phyloP scores from a whole-genome alignment of 2,113 vertebrate species.

The Rhinogobius similis region DNA sequence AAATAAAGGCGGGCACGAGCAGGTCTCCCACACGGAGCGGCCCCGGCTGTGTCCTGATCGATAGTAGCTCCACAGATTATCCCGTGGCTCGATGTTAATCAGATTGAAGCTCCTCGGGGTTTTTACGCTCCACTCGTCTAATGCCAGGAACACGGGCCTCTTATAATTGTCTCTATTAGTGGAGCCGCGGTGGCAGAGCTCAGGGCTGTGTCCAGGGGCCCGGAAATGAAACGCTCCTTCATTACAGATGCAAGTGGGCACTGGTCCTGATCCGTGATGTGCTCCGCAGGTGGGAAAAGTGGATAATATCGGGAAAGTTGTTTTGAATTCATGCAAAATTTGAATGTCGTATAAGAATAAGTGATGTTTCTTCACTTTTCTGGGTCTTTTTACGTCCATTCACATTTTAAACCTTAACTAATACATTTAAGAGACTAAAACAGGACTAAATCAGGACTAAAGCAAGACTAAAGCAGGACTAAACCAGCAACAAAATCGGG shows the following conservation, averaged over 20 bases:
- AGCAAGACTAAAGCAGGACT: no score
- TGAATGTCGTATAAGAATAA: no score
- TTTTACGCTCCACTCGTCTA: conserved; percentile 65
- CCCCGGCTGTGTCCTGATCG: conserved; percentile 69
- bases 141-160: conserved; percentile 70
- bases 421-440: no score
- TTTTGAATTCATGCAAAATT: no score
- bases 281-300: no score
- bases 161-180: conserved; percentile 75
- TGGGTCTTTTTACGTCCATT: no score
- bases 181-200: conserved; percentile 46
- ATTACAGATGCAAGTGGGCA: conserved; percentile 38
- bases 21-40: conserved; percentile 57
- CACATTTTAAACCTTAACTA: no score
- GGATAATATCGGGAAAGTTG: no score
- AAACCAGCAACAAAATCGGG: no score
- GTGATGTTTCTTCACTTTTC: no score
- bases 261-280: conserved; percentile 7
- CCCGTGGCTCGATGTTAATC: conserved; percentile 71
- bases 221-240: conserved; percentile 56
- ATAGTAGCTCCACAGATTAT: conserved; percentile 75
- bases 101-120: conserved; percentile 66
- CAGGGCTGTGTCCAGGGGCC: conserved; percentile 42
- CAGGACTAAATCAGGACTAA: no score
- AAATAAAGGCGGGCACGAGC: conserved; percentile 78